Conservation (phyloP, 2,113 vertebrate genomes). For the Zingel zingel region DNA sequence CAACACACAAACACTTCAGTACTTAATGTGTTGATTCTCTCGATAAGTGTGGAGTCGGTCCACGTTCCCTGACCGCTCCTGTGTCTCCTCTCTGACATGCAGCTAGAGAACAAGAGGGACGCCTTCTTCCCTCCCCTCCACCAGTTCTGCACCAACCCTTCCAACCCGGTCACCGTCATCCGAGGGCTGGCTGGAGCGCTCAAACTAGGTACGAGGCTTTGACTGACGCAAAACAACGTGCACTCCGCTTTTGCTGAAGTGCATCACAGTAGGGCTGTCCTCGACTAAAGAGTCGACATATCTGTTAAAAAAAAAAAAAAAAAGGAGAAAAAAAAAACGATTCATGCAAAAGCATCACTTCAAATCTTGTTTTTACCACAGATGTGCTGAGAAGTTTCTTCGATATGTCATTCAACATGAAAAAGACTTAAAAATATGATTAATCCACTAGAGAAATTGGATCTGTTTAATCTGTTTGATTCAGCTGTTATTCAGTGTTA, state of each 20-base stretch:
- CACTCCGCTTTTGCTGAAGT: neutral
- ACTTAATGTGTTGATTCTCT: neutral
- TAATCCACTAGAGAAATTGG: no score
- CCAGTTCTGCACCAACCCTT: slow-evolving; percentile 96
- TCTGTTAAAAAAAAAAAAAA: no score
- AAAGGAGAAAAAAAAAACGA: no score
- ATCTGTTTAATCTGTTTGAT: neutral
- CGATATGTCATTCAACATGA: no score
- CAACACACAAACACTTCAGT: slow-evolving; percentile 5
- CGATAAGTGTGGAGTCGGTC: neutral
- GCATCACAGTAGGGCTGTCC: no score
- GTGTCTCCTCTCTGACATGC: slow-evolving; percentile 65
- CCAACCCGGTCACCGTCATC: slow-evolving; percentile 98
- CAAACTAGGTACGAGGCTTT: slow-evolving; percentile 83
- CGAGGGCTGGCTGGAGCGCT: slow-evolving; percentile 97
- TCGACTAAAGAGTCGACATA: no score
- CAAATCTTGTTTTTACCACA: no score
- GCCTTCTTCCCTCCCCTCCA: slow-evolving; percentile 98
- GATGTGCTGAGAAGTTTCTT: no score
- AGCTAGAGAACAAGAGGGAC: slow-evolving; percentile 99
- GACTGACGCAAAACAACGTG: neutral
- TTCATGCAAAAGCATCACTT: no score
- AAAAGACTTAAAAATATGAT: no score
- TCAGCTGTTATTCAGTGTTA: no score
- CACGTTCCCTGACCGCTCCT: neutral